phyloP scores from a whole-genome alignment of 2,113 vertebrate species.

The Pao palembangensis region DNA sequence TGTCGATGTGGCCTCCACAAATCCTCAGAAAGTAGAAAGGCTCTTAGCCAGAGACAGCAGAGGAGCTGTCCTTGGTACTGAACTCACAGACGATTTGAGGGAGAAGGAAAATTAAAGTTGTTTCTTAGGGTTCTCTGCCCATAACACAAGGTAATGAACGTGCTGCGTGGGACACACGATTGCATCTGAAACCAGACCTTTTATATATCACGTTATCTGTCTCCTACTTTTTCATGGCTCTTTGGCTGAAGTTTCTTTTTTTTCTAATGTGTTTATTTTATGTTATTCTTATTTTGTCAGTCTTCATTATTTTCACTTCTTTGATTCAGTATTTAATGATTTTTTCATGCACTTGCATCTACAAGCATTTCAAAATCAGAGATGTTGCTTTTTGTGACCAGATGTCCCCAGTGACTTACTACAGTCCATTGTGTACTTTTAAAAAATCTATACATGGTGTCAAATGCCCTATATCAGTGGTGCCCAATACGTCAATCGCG shows the following conservation, averaged over 20 bases:
- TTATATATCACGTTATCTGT: background rate
- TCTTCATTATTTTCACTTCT: background rate
- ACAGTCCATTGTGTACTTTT: slow-evolving; percentile 36
- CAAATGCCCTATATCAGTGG: too few relatives aligned
- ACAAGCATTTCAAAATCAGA: slow-evolving; percentile 6
- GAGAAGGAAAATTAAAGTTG: slow-evolving; percentile 16
- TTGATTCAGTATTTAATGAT: slow-evolving; percentile 31
- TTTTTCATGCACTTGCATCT: slow-evolving; percentile 3
- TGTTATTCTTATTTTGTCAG: background rate
- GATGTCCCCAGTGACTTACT: slow-evolving; percentile 40
- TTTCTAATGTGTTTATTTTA: background rate
- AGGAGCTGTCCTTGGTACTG: slow-evolving; percentile 59
- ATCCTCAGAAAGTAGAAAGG: slow-evolving; percentile 41
- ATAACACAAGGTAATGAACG: slow-evolving; percentile 29
- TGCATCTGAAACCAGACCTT: slow-evolving; percentile 22
- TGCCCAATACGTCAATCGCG: too few relatives aligned
- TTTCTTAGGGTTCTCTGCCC: slow-evolving; percentile 12
- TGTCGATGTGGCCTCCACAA: slow-evolving; percentile 44
- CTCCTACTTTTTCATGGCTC: background rate
- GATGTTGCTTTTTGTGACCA: slow-evolving; percentile 26
- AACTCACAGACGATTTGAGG: slow-evolving; percentile 33
- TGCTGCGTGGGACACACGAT: slow-evolving; percentile 20
- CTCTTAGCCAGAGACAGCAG: slow-evolving; percentile 17
- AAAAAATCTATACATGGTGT: background rate
- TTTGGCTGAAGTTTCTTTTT: slow-evolving; percentile 1